Percentiles rank a stretch among this genome's conserved stretches.
phyloP scores from a whole-genome alignment of 2,113 vertebrate genomes.

The Sylvia atricapilla region DNA sequence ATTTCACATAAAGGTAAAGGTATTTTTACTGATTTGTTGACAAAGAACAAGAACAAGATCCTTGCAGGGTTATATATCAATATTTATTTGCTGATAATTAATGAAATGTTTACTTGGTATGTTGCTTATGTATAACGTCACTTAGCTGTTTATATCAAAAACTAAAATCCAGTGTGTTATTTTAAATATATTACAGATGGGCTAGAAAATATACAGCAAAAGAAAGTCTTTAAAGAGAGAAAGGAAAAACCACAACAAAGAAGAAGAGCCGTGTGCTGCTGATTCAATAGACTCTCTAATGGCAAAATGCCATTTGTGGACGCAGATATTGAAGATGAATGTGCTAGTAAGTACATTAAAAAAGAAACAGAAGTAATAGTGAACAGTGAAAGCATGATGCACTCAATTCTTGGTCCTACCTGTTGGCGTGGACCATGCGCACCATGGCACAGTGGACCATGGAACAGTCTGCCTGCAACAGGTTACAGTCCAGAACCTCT shows the following conservation, averaged over 20 bases:
- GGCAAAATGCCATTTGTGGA: constrained; percentile 81
- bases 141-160: neutral
- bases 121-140: neutral
- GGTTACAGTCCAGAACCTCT: neutral
- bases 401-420: neutral
- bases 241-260: constrained; percentile 12
- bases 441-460: no score
- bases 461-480: neutral
- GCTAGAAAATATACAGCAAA: constrained; percentile 40
- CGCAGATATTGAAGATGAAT: constrained; percentile 77
- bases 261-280: neutral
- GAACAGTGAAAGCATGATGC: neutral
- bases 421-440: neutral
- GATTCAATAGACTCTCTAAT: constrained; percentile 53
- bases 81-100: neutral
- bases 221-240: constrained; percentile 13
- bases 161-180: neutral
- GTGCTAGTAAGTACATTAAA: constrained; percentile 70
- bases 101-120: neutral
- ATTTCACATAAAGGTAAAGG: neutral
- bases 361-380: neutral
- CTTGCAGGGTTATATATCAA: neutral
- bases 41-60: neutral
- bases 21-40: constrained; percentile 7
- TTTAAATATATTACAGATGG: constrained; percentile 53